phyloP scores from a whole-genome alignment of 2,797 vertebrate species.

The Loriculus beryllinus region DNA sequence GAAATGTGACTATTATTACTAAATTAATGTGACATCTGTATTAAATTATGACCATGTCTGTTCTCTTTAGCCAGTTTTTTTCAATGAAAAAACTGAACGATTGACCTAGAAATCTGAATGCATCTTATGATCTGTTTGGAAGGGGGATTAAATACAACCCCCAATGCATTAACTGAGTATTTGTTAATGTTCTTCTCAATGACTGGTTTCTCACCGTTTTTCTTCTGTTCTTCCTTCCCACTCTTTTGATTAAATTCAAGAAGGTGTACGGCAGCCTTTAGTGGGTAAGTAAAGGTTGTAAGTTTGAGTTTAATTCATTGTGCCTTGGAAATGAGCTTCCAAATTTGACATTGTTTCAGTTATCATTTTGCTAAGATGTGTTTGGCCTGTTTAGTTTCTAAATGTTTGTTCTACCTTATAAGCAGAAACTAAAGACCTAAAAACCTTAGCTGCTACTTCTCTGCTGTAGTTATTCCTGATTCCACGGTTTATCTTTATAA shows the following conservation, averaged over 20 bases:
- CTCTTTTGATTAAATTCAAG: neutral
- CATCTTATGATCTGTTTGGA: neutral
- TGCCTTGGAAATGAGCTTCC: neutral
- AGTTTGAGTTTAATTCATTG: neutral
- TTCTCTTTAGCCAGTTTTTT: neutral
- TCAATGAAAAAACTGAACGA: neutral
- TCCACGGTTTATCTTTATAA: neutral
- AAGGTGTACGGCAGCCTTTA: conserved; percentile 79
- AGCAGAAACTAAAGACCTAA: neutral
- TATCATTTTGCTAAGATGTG: neutral
- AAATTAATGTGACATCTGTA: neutral
- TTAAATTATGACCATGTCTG: neutral
- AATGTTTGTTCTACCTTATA: neutral
- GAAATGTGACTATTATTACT: neutral
- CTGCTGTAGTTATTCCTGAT: neutral
- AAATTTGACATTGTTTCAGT: neutral
- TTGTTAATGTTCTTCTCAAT: neutral
- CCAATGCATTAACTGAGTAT: neutral
- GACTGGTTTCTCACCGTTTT: neutral
- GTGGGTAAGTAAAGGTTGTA: conserved; percentile 71
- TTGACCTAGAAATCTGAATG: neutral
- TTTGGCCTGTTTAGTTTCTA: neutral
- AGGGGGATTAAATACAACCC: neutral
- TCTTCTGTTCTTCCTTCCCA: neutral
- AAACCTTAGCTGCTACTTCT: neutral